These are phyloP conservation scores for Austrolebias charrua DNA, from an alignment of 2,797 vertebrate species.

Conservation along the genomic window DNA sequence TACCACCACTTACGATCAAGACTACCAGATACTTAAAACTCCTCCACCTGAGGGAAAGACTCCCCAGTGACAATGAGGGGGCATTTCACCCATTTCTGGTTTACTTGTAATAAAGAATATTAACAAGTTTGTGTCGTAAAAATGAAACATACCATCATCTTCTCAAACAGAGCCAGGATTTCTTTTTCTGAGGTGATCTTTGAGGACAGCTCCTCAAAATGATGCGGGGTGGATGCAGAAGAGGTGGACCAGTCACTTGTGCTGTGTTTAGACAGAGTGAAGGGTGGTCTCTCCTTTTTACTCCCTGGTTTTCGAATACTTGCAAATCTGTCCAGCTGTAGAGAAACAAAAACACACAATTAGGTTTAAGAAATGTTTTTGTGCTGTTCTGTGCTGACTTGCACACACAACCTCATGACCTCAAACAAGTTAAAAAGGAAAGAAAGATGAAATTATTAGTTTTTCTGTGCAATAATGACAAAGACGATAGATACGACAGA, in stretches of 20 bases:
- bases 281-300: conserved; percentile 87
- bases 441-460: no score
- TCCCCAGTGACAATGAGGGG: no score
- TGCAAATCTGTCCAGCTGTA: conserved; percentile 92
- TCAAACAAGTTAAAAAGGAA: neutral
- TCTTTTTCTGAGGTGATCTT: conserved; percentile 89
- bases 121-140: neutral
- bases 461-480: neutral
- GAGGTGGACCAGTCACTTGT: conserved; percentile 75
- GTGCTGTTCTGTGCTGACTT: no score
- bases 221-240: conserved; percentile 74
- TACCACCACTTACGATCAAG: no score
- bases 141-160: conserved; percentile 92
- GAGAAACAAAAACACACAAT: conserved; percentile 24
- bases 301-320: conserved; percentile 94
- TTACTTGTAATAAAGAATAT: neutral
- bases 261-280: conserved; percentile 81
- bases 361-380: conserved; percentile 9
- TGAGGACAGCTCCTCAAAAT: conserved; percentile 80
- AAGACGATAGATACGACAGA: neutral
- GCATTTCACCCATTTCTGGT: neutral
- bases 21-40: no score
- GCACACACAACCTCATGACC: neutral
- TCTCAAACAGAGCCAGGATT: conserved; percentile 92
- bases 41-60: no score